phyloP scores from a whole-genome alignment of 2,797 vertebrate genomes.

The Malurus leucopterus region DNA sequence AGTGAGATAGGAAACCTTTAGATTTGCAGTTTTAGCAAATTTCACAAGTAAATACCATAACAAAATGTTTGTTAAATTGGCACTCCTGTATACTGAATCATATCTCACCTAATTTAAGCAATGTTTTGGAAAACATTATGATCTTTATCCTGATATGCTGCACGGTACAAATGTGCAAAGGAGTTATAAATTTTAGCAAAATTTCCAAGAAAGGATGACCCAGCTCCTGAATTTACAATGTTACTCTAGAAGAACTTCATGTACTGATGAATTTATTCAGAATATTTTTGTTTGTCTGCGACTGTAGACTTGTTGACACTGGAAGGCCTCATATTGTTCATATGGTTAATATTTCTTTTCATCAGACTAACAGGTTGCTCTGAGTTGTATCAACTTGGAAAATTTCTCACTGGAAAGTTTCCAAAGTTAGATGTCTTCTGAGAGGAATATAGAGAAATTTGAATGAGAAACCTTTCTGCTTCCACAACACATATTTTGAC shows the following conservation, averaged over 20 bases:
- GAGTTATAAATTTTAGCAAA: not conserved
- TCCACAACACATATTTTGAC: not conserved
- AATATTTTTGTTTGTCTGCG: not conserved
- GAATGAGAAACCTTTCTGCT: not conserved
- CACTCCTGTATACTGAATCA: slow-evolving; percentile 10
- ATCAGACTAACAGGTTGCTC: not conserved
- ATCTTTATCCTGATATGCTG: no score
- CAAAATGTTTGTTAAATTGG: slow-evolving; percentile 50
- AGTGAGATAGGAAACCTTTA: not conserved
- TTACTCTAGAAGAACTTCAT: not conserved
- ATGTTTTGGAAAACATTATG: no score
- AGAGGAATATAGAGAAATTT: not conserved
- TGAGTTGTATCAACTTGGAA: not conserved
- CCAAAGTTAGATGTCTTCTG: not conserved
- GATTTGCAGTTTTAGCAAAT: not conserved
- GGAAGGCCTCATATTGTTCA: not conserved
- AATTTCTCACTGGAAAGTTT: not conserved
- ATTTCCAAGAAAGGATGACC: not conserved
- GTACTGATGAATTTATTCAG: not conserved
- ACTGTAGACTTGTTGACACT: not conserved
- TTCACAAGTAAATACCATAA: slow-evolving; percentile 46
- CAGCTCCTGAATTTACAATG: not conserved
- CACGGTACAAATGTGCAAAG: no score
- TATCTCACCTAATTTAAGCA: not conserved
- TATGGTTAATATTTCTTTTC: not conserved